These are phyloP conservation scores for Acanthosoma haemorrhoidale DNA, from an alignment of 2,888 invertebrate genomes.

Conservation along the genomic window DNA sequence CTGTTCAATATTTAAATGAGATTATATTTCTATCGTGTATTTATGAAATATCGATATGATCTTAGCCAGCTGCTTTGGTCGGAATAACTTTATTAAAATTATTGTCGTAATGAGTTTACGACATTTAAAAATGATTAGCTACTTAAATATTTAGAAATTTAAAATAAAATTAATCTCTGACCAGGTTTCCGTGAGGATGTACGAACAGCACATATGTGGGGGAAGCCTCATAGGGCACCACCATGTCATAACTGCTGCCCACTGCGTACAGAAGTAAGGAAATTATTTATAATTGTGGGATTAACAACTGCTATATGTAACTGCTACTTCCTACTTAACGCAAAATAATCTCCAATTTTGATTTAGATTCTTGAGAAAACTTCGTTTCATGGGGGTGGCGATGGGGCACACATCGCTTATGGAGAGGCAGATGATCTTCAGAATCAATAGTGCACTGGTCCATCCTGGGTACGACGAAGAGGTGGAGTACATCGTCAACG, in stretches of 20 bases:
- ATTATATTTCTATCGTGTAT: too few species aligned
- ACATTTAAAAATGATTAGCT: too few species aligned
- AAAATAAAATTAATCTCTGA: too few species aligned
- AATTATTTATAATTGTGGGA: too few species aligned
- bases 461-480: slow-evolving; percentile 6
- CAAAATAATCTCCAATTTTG: background rate
- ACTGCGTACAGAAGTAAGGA: background rate
- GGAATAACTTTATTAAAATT: too few species aligned
- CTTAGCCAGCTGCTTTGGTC: too few species aligned
- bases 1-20: too few species aligned
- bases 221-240: background rate
- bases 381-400: background rate
- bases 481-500: background rate
- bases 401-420: background rate
- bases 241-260: slow-evolving; percentile 10
- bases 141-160: too few species aligned
- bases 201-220: slow-evolving; percentile 5
- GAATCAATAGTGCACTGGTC: background rate
- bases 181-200: slow-evolving; percentile 1
- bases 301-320: background rate
- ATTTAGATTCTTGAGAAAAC: background rate
- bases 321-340: background rate
- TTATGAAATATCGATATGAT: too few species aligned
- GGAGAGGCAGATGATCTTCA: background rate
- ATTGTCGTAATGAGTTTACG: too few species aligned